Percentiles rank a stretch among this genome's conserved stretches.
Conservation (phyloP, 2,113 vertebrate genomes). For the Pipa parva region DNA sequence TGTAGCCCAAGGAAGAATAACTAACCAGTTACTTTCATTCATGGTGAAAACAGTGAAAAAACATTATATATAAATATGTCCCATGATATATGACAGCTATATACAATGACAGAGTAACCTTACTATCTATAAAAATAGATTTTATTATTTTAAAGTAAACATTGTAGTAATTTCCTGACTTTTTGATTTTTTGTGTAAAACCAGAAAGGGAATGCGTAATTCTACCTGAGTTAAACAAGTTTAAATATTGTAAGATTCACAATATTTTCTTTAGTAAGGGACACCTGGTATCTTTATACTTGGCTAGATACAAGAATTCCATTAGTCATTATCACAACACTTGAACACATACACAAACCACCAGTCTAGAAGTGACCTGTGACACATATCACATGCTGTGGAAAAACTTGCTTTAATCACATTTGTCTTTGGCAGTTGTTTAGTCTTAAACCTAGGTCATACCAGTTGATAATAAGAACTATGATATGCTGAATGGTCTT, state of each 20-base stretch:
- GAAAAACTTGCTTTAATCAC: slow-evolving; percentile 4
- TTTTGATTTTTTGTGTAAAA: too few species aligned
- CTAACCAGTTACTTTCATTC: too few species aligned
- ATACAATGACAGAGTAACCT: too few species aligned
- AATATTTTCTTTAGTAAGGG: not conserved
- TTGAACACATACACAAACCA: not conserved
- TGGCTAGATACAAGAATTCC: slow-evolving; percentile 3
- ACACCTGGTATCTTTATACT: not conserved
- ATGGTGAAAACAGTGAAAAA: too few species aligned
- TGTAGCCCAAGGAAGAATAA: too few species aligned
- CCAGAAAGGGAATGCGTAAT: too few species aligned
- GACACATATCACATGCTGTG: slow-evolving; percentile 28
- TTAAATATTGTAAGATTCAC: slow-evolving; percentile 8
- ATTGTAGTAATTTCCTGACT: too few species aligned
- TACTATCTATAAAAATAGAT: too few species aligned
- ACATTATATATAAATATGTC: too few species aligned
- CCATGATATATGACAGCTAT: too few species aligned
- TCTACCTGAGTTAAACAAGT: too few species aligned
- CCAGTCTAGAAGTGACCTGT: not conserved
- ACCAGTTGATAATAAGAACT: not conserved
- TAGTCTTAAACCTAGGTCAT: not conserved
- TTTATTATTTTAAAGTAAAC: too few species aligned
- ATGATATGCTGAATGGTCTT: not conserved
- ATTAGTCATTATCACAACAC: not conserved
- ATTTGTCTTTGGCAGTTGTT: not conserved